A percentile compares a stretch with the other conserved stretches of the same genome.
phyloP scores from a whole-genome alignment of 2,113 vertebrate genomes.

The Cyanoderma ruficeps region DNA sequence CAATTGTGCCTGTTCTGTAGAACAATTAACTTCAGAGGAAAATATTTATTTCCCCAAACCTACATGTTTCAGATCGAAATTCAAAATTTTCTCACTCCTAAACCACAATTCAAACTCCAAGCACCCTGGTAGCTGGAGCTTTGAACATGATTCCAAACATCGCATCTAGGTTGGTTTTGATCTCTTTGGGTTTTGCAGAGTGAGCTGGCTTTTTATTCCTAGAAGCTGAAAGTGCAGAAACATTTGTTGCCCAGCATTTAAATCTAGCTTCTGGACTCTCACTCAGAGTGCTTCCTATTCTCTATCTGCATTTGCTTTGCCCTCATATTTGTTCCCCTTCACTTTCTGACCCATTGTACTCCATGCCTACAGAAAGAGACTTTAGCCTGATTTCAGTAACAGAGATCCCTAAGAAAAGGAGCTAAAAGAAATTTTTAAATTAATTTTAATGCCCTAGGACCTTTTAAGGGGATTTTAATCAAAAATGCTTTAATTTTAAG shows the following conservation, averaged over 20 bases:
- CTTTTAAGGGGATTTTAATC: constrained; percentile 3
- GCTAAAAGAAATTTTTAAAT: neutral
- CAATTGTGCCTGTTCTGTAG: neutral
- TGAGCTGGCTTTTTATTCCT: neutral
- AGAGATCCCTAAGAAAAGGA: constrained; percentile 5
- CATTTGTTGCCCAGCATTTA: neutral
- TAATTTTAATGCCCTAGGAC: neutral
- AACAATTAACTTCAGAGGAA: neutral
- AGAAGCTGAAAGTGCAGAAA: neutral
- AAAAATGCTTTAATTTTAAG: neutral
- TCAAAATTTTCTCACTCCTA: neutral
- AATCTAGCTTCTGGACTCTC: neutral
- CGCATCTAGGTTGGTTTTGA: neutral
- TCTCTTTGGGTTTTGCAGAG: neutral
- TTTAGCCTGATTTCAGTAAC: constrained; percentile 2
- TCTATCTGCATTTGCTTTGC: neutral
- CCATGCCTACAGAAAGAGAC: neutral
- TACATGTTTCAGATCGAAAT: neutral
- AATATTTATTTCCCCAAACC: neutral
- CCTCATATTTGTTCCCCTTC: neutral
- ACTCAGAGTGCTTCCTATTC: neutral
- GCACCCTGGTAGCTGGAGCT: neutral
- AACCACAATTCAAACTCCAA: neutral
- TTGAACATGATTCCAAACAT: neutral
- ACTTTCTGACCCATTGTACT: neutral